Evolutionary conservation across 2,888 invertebrate genomes (phyloP).

Genomic region (Noctua janthina): DNA sequence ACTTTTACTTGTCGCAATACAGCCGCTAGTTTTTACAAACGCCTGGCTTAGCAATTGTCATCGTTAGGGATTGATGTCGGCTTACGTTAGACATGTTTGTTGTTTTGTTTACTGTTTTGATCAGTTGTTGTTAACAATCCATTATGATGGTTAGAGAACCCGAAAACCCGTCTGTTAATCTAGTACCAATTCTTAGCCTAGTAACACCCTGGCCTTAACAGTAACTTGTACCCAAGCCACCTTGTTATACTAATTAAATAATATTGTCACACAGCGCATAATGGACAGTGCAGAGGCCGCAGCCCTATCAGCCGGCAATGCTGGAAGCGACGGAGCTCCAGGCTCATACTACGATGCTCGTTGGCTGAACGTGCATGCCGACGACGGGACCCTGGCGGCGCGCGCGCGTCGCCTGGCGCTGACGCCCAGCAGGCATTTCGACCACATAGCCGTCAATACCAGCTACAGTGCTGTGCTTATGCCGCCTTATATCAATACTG

Average conservation of each 20-base stretch:
- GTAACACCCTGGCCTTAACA: neutral
- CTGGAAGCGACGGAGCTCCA: conserved; percentile 90
- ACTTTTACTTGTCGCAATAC: conserved; percentile 45
- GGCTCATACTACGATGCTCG: conserved; percentile 94
- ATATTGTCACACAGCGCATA: conserved; percentile 91
- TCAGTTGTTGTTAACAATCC: neutral
- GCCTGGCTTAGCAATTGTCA: conserved; percentile 38
- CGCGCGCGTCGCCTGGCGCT: conserved; percentile 93
- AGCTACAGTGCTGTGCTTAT: conserved; percentile 97
- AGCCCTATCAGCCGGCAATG: conserved; percentile 91
- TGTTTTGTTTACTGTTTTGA: conserved; percentile 27
- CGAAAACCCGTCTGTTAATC: neutral
- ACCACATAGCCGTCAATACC: conserved; percentile 95
- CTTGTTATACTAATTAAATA: neutral
- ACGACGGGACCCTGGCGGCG: conserved; percentile 93
- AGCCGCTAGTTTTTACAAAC: conserved; percentile 45
- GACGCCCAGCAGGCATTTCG: conserved; percentile 95
- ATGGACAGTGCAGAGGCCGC: conserved; percentile 98
- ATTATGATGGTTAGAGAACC: too few species aligned
- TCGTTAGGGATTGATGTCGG: conserved; percentile 29
- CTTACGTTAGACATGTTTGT: conserved; percentile 22
- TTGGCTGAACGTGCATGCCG: conserved; percentile 94
- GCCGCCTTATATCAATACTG: conserved; percentile 94
- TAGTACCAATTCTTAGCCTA: neutral
- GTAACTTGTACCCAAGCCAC: neutral